Base-by-base conservation (phyloP, 2,888 invertebrate genomes). In the Rhagium mordax region DNA sequence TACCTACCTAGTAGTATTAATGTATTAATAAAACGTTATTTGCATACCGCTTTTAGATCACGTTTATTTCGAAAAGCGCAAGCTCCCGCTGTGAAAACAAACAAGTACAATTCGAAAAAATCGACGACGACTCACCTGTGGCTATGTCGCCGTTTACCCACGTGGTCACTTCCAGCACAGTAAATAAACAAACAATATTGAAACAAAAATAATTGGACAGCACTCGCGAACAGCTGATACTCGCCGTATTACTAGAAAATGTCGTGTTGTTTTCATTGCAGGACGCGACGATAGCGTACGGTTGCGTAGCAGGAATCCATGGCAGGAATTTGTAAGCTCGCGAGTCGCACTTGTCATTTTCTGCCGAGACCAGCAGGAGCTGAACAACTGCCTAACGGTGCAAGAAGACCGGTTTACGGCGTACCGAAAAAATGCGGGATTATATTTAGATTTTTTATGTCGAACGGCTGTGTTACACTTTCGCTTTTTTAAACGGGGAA, bases 331-430 rank as follows among this genome's bases (percentile, higher is more conserved):
- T 29, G 64, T 49, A 16, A 51, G 24, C 64, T 51, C 53, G 53
- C 53, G 53, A 53, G 20, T 29, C 33, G 53, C 53, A n/a, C 49
- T 64, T 48, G 24, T 64, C 64, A 64, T 64, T 64, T 62, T 64
- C 49, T 27, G 49, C 48, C 27, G 47, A 41, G 60, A 33, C 41
- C 49, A 18, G 64, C 27, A 15, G 18, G 18, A 41, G 59, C 20
- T 55, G 53, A 41, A 55, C 64, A 53, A 65, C 49, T n/a, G 51
- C 64, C 65, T 53, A 65, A 65, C 65, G 65, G 65, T 65, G 29
- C 41, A 6, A 53, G 49, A 29, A 47, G 65, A 65, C 65, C 65
- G 65, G 65, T 65, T 65, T 33, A 10, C 16, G 20, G 65, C n/a
- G 65, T 41, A 21, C 20, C 24, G 62, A 62, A 62, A 27, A 49